Evolutionary conservation across 2,888 invertebrate species (phyloP).

Genomic region (Liopterus haemorrhoidalis): DNA sequence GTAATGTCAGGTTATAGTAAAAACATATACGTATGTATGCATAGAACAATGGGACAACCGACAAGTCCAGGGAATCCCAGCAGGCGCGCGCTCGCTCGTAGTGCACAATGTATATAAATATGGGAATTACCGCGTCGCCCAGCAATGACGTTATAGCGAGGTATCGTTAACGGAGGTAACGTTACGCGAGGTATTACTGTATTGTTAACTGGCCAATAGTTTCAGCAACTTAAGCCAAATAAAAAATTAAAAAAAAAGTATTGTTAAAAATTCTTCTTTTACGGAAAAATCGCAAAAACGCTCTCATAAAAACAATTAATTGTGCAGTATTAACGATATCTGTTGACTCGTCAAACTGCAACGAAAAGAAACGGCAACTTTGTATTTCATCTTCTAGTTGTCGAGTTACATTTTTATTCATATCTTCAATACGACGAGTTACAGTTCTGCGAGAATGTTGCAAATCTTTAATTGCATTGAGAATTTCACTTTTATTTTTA

Average conservation of each 20-base stretch:
- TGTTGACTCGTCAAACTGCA: constrained; percentile 9
- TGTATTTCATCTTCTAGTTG: constrained; percentile 8
- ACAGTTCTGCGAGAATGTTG: constrained; percentile 13
- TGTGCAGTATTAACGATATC: constrained; percentile 3
- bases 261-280: constrained; percentile 8
- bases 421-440: constrained; percentile 8
- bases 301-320: background rate
- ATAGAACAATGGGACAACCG: background rate
- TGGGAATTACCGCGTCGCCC: background rate
- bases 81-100: too few species aligned
- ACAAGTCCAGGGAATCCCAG: too few species aligned
- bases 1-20: too few species aligned
- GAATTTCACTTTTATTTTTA: constrained; percentile 11
- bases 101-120: background rate
- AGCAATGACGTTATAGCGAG: constrained; percentile 1
- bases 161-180: background rate
- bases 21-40: too few species aligned
- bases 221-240: too few species aligned
- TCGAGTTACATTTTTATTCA: constrained; percentile 11
- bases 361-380: constrained; percentile 12
- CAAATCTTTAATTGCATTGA: constrained; percentile 13
- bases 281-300: too few species aligned
- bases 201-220: too few species aligned
- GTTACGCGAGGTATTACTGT: background rate
- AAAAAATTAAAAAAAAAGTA: too few species aligned